Conservation (phyloP, 2,888 invertebrate species). For the Lasioglossum vierecki region DNA sequence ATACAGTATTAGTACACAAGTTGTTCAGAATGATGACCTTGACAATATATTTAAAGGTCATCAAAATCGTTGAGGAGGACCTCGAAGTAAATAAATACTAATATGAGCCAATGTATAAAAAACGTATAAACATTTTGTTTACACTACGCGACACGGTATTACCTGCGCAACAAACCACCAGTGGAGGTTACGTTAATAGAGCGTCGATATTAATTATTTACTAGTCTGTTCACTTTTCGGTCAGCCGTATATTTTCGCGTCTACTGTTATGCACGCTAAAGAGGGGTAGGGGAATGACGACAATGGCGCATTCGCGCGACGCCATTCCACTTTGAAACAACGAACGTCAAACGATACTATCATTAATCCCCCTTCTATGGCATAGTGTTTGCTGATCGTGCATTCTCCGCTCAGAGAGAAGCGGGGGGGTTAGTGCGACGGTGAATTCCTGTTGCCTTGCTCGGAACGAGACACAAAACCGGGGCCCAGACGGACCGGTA, state of each 20-base stretch:
- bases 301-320: slow-evolving; percentile 26
- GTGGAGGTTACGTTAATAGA: neutral
- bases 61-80: too few species aligned
- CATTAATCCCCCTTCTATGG: slow-evolving; percentile 24
- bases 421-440: neutral
- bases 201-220: neutral
- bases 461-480: neutral
- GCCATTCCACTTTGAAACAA: slow-evolving; percentile 22
- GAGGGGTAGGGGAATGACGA: neutral
- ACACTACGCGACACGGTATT: neutral
- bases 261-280: neutral
- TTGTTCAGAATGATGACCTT: too few species aligned
- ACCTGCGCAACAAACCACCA: neutral
- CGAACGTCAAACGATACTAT: slow-evolving; percentile 31
- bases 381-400: slow-evolving; percentile 18
- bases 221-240: neutral
- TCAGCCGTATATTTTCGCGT: neutral
- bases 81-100: too few species aligned
- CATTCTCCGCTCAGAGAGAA: slow-evolving; percentile 1
- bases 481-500: neutral
- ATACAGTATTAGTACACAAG: too few species aligned
- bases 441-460: slow-evolving; percentile 6
- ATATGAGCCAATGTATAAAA: too few species aligned
- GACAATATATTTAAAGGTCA: too few species aligned
- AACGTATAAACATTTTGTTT: too few species aligned